Conservation (phyloP, 2,888 invertebrate species). For the Clusia tigrina region DNA sequence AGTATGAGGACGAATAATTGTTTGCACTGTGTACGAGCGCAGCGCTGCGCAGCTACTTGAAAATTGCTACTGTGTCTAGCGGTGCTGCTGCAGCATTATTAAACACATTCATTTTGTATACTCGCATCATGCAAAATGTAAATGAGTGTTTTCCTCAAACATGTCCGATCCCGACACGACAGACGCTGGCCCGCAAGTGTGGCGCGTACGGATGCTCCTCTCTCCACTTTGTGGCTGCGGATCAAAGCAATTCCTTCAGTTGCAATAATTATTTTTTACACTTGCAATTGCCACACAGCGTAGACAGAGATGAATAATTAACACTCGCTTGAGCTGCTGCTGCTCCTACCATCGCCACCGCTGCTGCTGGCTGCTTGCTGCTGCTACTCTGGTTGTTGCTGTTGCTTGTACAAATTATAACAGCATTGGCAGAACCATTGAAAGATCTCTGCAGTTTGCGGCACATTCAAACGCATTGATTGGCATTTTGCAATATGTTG, state of each 20-base stretch:
- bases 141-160: slow-evolving; percentile 4
- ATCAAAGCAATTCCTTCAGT: slow-evolving; percentile 2
- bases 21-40: neutral
- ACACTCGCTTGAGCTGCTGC: neutral
- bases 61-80: slow-evolving; percentile 17
- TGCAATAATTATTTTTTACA: slow-evolving; percentile 23
- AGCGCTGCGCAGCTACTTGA: slow-evolving; percentile 13
- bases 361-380: slow-evolving; percentile 1
- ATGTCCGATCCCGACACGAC: neutral
- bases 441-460: neutral
- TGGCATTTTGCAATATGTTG: slow-evolving; percentile 24
- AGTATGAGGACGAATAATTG: neutral
- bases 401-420: neutral
- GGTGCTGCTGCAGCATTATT: neutral
- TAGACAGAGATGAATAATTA: slow-evolving; percentile 1
- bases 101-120: neutral
- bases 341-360: neutral
- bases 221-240: neutral
- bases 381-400: neutral
- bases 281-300: slow-evolving; percentile 17
- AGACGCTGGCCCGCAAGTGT: neutral
- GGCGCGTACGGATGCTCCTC: neutral
- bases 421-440: slow-evolving; percentile 9
- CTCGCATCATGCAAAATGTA: neutral
- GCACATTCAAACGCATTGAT: slow-evolving; percentile 17